Conservation (phyloP, 2,797 vertebrate genomes). For the Acanthopagrus latus region DNA sequence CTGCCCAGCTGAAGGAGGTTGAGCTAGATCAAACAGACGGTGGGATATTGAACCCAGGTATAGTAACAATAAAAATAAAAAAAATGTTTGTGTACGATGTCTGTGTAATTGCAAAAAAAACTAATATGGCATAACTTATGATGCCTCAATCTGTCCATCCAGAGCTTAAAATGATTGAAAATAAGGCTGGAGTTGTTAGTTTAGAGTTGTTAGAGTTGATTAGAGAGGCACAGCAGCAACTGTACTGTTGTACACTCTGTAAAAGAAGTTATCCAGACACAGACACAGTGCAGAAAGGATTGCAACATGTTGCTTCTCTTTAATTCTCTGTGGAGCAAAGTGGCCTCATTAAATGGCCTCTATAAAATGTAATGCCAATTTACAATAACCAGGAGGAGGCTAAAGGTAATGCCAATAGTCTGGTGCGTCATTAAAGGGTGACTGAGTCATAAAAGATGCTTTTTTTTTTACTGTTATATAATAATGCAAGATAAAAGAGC, state of each 20-base stretch:
- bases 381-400: background rate
- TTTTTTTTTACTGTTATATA: background rate
- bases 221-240: background rate
- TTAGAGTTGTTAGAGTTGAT: background rate
- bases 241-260: background rate
- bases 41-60: conserved; percentile 82
- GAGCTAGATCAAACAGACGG: conserved; percentile 20
- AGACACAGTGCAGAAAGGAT: background rate
- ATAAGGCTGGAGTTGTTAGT: background rate
- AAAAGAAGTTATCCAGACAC: background rate
- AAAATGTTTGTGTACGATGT: background rate
- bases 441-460: background rate
- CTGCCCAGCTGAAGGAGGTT: conserved; percentile 13
- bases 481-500: background rate
- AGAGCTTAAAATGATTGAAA: background rate
- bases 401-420: background rate
- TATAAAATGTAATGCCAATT: background rate
- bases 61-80: background rate
- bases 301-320: background rate
- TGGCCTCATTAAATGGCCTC: background rate
- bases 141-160: background rate
- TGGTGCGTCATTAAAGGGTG: no score
- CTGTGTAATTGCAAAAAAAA: background rate
- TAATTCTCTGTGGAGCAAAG: background rate
- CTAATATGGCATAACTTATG: background rate